Base-by-base conservation (phyloP, 2,113 vertebrate genomes). In the Nerophis ophidion region DNA sequence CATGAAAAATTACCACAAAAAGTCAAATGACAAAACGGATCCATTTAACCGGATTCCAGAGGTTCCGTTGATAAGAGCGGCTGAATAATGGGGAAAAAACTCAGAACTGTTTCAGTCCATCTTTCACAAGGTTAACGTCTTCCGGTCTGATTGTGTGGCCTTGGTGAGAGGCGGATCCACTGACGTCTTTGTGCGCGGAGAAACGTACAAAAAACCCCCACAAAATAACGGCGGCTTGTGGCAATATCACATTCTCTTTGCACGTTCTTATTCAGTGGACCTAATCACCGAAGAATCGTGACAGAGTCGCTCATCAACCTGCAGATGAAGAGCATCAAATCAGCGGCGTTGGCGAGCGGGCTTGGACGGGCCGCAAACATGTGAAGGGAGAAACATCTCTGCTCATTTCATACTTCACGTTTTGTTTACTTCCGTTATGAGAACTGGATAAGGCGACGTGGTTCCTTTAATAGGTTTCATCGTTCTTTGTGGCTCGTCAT, bases 11-110 rank as follows among this genome's bases (percentile, higher is more conserved):
- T 83, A 85, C 86, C 84, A 87, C 82, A 46, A 82, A 82, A 26
- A 87, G 73, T 83, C 77, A 87, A 88, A 84, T 87, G 80, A 87
- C 81, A 86, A 85, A 86, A 86, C 77, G 79, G 83, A 80, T 86
- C 74, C 80, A 81, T 86, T 86, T 86, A 89, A 85, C 83, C 71
- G 77, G 85, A 87, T 87, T 87, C 87, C 72, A 84, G 77, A 76
- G 76, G 85, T 89, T 89, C 80, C 81, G 79, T 76, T 84, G 85
- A 88, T 89, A 86, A 86, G 83, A 86, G 83, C 78, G 59, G 78
- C 61, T 36, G 74, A 77, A 75, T 87, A 87, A 84, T 83, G 76
- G 83, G 19, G 26, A 26, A 70, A 79, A 84, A 86, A 83, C 26
- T 26, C 26, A 80, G 71, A 78, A 82, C 65, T 48, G 46, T 65